Evolutionary conservation across 2,113 vertebrate species (phyloP), one percentile per base, ranked within the genome.

Genomic region (Lophochroa leadbeateri): DNA sequence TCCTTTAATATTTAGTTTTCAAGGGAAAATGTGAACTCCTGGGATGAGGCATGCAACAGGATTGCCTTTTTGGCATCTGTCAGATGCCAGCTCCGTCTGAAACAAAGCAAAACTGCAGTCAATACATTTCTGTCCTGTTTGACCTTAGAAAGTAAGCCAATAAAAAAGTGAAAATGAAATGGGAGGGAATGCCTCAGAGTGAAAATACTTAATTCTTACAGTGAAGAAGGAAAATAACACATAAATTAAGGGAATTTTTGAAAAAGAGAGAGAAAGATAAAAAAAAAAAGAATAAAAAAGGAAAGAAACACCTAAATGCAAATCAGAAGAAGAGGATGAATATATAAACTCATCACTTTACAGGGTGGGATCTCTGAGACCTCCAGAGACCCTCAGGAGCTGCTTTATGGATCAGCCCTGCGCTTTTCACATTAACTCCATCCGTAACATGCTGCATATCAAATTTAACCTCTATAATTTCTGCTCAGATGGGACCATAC

Each of bases 201-300:
- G 3, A 68, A 92, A 74, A 60, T 24, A 14, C 4, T 13, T 41
- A 41, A 1, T 0, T 57, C 46, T 74, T 78, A 43, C 43, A 63
- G 55, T 47, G 58, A 68, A 44, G 18, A 6, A 18, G 23, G 47
- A 60, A 50, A 79, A 71, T 9, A 17, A n/a, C 6, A 35, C 3
- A 44, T 8, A n/a, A 67, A 78, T 61, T 2, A 53, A n/a, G 4
- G 13, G 37, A 58, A 50, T 37, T 28, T 1, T 39, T 10, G 7
- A n/a, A 21, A 70, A 58, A 29, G 3, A 28, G n/a, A 6, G 2
- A 3, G 24, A 2, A 58, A 39, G 57, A 9, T 13, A 13, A 47
- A 23, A 50, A 27, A 27, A 25, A 2, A 31, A 28, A 7, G 39
- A 3, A 1, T 23, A 3, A 46, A n/a, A 58, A n/a, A 33, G 1